Conservation (phyloP, 1,140 invertebrate species). For the Zaprionus capensis region DNA sequence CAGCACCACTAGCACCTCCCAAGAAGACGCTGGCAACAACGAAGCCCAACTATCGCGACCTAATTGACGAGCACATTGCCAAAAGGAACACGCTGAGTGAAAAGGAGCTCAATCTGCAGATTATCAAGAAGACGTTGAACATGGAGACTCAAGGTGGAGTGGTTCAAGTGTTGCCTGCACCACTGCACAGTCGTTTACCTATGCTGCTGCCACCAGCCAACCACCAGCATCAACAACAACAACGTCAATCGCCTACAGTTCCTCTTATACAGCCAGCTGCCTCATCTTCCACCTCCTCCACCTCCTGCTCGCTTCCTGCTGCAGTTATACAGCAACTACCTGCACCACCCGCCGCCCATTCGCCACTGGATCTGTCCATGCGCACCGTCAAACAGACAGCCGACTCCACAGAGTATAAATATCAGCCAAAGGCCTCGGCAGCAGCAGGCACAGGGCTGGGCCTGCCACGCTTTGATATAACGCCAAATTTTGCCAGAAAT, state of each 20-base stretch:
- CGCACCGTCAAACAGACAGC: conserved; percentile 93
- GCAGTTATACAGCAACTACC: conserved; percentile 32
- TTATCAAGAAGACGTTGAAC: conserved; percentile 80
- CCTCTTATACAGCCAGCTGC: not conserved
- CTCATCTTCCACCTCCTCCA: not conserved
- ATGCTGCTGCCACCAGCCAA: not conserved
- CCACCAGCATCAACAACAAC: not conserved
- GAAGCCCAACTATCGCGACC: conserved; percentile 76
- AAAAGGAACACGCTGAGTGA: conserved; percentile 75
- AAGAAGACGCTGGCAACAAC: conserved; percentile 44
- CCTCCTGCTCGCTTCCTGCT: not conserved
- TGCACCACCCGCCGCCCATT: conserved; percentile 84
- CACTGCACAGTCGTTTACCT: conserved; percentile 1
- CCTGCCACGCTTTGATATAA: conserved; percentile 86
- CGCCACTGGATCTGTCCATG: conserved; percentile 92
- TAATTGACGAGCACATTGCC: conserved; percentile 71
- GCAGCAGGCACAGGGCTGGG: conserved; percentile 61
- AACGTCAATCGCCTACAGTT: not conserved
- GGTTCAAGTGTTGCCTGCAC: not conserved
- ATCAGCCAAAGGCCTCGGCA: conserved; percentile 76
- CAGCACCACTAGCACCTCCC: not conserved
- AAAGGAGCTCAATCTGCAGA: conserved; percentile 77
- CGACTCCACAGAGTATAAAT: conserved; percentile 92
- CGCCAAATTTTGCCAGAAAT: conserved; percentile 86
- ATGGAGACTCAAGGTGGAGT: conserved; percentile 49